phyloP scores from a whole-genome alignment of 1,140 invertebrate species.

The Drosophila nannoptera region DNA sequence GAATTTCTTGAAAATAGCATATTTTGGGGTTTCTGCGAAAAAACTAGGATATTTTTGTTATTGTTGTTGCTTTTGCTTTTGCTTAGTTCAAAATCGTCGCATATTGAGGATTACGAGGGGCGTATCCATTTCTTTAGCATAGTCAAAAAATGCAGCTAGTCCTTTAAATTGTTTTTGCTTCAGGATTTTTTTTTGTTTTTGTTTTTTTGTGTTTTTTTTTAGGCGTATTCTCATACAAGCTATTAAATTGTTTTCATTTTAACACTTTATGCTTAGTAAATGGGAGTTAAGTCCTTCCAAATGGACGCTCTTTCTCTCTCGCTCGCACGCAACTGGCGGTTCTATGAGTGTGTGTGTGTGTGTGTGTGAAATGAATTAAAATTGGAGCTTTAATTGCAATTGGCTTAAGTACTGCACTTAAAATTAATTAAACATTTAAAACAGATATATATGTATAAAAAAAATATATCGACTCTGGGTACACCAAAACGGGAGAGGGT shows the following conservation, averaged over 20 bases:
- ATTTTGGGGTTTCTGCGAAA: constrained; percentile 40
- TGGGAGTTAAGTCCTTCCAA: constrained; percentile 6
- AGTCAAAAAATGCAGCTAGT: constrained; percentile 39
- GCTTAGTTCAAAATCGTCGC: constrained; percentile 29
- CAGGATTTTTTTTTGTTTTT: constrained; percentile 25
- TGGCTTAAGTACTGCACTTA: constrained; percentile 48
- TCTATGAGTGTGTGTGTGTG: constrained; percentile 2
- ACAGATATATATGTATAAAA: constrained; percentile 25
- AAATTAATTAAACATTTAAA: constrained; percentile 50
- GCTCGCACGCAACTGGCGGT: too few relatives aligned
- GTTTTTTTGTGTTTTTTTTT: constrained; percentile 1
- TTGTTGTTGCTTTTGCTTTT: constrained; percentile 4
- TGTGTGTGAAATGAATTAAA: background rate
- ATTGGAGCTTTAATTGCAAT: constrained; percentile 10
- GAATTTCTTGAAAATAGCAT: constrained; percentile 45
- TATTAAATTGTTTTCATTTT: constrained; percentile 15
- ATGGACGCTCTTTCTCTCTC: constrained; percentile 9
- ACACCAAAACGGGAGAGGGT: constrained; percentile 2
- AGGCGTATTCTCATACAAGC: constrained; percentile 1
- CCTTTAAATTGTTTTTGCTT: constrained; percentile 21
- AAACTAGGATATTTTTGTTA: constrained; percentile 18
- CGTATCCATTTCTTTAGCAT: constrained; percentile 19
- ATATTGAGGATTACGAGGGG: constrained; percentile 7
- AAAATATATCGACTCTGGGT: constrained; percentile 5
- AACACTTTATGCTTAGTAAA: constrained; percentile 31